Base-by-base conservation (phyloP, 2,888 invertebrate species). In the Agriotes lineatus region DNA sequence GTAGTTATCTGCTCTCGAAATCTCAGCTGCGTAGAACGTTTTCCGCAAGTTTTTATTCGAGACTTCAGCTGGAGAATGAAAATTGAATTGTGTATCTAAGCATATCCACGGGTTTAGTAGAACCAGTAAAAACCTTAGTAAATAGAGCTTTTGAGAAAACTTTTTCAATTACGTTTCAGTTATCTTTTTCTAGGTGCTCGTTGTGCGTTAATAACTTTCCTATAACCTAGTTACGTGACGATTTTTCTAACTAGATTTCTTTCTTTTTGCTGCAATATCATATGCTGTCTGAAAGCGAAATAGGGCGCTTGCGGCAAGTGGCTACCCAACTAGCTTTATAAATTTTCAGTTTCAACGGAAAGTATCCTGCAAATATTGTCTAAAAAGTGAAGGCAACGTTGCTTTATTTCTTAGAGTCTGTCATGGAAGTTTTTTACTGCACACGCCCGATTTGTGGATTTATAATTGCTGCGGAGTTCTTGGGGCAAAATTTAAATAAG, bases 191-290 rank as follows among this genome's bases (percentile, higher is more conserved):
- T 20, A 56, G 56, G 39, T 39, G 6, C 3, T 20, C 10, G n/a
- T 37, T 9, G n/a, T 39, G 10, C 39, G 56, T 19, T 20, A 56
- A 39, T 56, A 56, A 56, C 22, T 22, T 52, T 35, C 18, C 33
- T 9, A 52, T 52, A 30, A 52, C 52, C 52, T n/a, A 6, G 22
- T 20, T 56, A 56, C 56, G 56, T 56, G 56, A 56, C 20, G 19
- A 56, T 56, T 56, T 56, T 56, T 16, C 7, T 20, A 56, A 56
- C 20, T 42, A n/a, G 7, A 39, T n/a, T 39, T 9, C 9, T 16
- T 14, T 9, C 7, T 42, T 16, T 1, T 12, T 12, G 39, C 3
- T 14, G n/a, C 14, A n/a, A n/a, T n/a, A n/a, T n/a, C n/a, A n/a
- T n/a, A n/a, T n/a, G n/a, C n/a, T n/a, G n/a, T n/a, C n/a, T n/a